Evolutionary conservation across 2,888 invertebrate genomes (phyloP).

Genomic region (Drosophila kanekoi): DNA sequence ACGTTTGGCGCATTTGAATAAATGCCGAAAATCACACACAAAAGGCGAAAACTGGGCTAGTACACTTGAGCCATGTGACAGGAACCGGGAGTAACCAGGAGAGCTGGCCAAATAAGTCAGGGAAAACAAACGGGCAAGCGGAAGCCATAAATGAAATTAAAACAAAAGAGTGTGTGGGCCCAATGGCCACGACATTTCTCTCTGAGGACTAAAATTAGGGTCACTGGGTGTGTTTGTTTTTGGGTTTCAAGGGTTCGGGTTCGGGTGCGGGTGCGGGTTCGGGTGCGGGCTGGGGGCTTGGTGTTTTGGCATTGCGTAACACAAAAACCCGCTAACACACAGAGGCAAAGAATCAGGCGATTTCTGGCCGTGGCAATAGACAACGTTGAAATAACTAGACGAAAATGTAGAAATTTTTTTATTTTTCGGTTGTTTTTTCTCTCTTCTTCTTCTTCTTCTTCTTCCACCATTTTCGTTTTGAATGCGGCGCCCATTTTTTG

Average conservation of each 20-base stretch:
- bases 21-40: constrained; percentile 66
- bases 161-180: constrained; percentile 57
- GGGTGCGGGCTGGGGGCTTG: not conserved
- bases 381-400: constrained; percentile 42
- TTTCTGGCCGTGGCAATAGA: constrained; percentile 38
- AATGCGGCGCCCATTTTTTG: constrained; percentile 74
- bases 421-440: constrained; percentile 28
- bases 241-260: constrained; percentile 33
- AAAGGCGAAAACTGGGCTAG: constrained; percentile 33
- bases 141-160: constrained; percentile 81
- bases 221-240: constrained; percentile 83
- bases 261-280: not conserved
- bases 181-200: constrained; percentile 71
- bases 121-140: constrained; percentile 66
- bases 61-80: constrained; percentile 8
- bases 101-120: constrained; percentile 46
- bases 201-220: constrained; percentile 83
- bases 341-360: constrained; percentile 33
- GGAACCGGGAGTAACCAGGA: constrained; percentile 1
- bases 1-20: constrained; percentile 48
- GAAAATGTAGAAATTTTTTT: constrained; percentile 65
- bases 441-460: too few species aligned
- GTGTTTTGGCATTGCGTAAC: constrained; percentile 65
- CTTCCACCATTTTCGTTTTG: constrained; percentile 61
- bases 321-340: constrained; percentile 65